Evolutionary conservation across 2,888 invertebrate species (phyloP).

Genomic region (Clusia tigrina): DNA sequence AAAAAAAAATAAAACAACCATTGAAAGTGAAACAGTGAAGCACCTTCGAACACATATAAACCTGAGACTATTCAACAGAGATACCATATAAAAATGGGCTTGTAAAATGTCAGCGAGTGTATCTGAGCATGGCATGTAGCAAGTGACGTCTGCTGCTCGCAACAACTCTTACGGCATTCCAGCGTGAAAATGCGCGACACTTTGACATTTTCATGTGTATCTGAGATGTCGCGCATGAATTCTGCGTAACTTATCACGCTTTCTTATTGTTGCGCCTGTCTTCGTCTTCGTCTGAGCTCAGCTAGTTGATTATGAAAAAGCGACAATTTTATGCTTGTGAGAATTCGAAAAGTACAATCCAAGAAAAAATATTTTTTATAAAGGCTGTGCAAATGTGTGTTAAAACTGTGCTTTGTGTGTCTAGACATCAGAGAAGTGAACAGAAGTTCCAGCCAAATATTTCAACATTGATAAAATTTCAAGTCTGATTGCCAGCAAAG

Average conservation of each 20-base stretch:
- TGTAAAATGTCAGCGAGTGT: no score
- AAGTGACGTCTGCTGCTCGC: background rate
- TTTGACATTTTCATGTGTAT: constrained; percentile 4
- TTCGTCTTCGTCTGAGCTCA: background rate
- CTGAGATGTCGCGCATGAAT: constrained; percentile 5
- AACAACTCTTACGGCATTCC: background rate
- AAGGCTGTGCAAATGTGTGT: background rate
- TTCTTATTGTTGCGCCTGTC: background rate
- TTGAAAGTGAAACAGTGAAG: no score
- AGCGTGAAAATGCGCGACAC: background rate
- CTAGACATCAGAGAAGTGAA: background rate
- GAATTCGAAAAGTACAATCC: background rate
- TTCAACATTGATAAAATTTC: no score
- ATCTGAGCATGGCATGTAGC: no score
- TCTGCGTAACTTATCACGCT: background rate
- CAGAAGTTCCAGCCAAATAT: background rate
- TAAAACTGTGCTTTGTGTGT: background rate
- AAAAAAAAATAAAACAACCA: no score
- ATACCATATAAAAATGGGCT: no score
- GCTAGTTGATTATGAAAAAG: background rate
- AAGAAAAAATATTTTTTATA: background rate
- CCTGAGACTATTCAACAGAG: no score
- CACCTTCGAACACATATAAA: no score
- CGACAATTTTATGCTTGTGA: background rate
- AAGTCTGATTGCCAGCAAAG: no score